Base-by-base conservation (phyloP, 2,797 vertebrate species). In the Cottoperca gobio region DNA sequence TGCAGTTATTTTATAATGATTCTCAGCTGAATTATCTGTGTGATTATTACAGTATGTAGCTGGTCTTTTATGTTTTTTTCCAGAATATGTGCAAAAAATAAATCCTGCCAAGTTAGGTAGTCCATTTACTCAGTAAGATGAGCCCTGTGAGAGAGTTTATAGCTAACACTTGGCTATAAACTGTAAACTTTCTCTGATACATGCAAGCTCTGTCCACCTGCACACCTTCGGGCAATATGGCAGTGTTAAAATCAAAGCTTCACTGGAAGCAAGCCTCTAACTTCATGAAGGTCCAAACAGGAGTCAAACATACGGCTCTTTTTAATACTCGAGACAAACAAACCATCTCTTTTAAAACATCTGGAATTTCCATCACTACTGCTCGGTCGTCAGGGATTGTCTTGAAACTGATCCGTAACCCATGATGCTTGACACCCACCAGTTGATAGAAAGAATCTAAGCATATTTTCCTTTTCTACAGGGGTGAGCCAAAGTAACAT, bases 321-420 rank as follows among this genome's bases (percentile, higher is more conserved):
- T 74, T 60, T 39, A 49, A 43, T 11, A 39, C 40, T 46, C 1
- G 42, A 61, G 26, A 33, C 35, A 76, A 73, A 82, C 13, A 58
- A 62, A 31, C 3, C 2, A 8, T 28, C 49, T 61, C 3, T 74
- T 68, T 49, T 8, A 68, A 69, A 64, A 60, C 57, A 58, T 19
- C n/a, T 73, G 49, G 26, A 76, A 60, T 54, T 61, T 50, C 39
- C 35, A 58, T 54, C 28, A 45, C 11, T 53, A 3, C 21, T 7
- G 10, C n/a, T 31, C 28, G 7, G 28, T 33, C 8, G 8, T 33
- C 1, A 33, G 8, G 31, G 31, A 33, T 76, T 48, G 3, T 57
- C 24, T 58, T 26, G 12, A 73, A 72, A 52, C 19, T 80, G 62
- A 79, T 54, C 73, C 64, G 8, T 63, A 19, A 71, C 63, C 49